A percentile compares a stretch with the other conserved stretches of the same genome.
Evolutionary conservation across 2,113 vertebrate genomes (phyloP).

Genomic region (Periophthalmodon schlosseri): DNA sequence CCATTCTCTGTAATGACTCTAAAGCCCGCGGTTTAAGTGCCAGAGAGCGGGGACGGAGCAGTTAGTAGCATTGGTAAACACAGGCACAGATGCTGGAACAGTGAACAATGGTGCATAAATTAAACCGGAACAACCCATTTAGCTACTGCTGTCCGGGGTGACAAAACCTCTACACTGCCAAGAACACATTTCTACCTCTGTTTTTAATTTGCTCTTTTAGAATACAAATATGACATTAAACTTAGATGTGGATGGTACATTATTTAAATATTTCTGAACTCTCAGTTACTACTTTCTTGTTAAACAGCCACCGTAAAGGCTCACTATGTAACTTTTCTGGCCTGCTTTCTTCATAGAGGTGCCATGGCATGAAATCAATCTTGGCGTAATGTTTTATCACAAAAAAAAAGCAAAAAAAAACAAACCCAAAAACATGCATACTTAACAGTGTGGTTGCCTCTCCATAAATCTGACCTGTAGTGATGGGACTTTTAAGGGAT

Average conservation of each 20-base stretch:
- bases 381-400: too few species aligned
- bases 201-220: background rate
- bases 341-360: too few species aligned
- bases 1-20: slow-evolving; percentile 9
- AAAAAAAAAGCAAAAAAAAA: too few species aligned
- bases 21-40: slow-evolving; percentile 11
- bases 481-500: too few species aligned
- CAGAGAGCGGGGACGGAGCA: slow-evolving; percentile 19
- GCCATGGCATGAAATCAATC: too few species aligned
- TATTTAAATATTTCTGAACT: background rate
- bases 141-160: background rate
- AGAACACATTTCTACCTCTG: background rate
- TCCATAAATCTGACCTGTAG: too few species aligned
- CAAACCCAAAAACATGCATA: too few species aligned
- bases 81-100: slow-evolving; percentile 25
- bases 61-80: slow-evolving; percentile 29
- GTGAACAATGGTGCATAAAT: slow-evolving; percentile 29
- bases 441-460: too few species aligned
- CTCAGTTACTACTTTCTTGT: background rate
- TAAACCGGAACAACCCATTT: slow-evolving; percentile 16
- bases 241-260: background rate
- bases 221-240: background rate
- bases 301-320: background rate
- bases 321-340: background rate
- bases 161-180: background rate